Percentiles rank a stretch among this genome's conserved stretches.
phyloP scores from a whole-genome alignment of 2,888 invertebrate species.

The Phortica okadai region DNA sequence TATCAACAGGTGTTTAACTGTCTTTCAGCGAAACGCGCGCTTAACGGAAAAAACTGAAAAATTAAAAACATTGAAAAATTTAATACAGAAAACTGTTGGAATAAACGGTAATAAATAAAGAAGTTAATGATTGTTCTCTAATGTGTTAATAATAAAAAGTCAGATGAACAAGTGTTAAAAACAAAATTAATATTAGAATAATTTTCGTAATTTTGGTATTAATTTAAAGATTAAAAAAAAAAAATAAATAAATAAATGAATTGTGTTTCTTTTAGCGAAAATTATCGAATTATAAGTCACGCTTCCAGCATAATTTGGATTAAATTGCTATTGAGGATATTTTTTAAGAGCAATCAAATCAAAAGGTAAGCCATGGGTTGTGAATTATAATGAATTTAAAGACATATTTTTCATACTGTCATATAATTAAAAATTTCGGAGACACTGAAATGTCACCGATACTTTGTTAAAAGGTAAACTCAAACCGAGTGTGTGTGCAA shows the following conservation, averaged over 20 bases:
- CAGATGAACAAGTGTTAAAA: slow-evolving; percentile 46
- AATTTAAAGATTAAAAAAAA: slow-evolving; percentile 39
- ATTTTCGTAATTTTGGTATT: slow-evolving; percentile 33
- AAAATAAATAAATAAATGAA: neutral
- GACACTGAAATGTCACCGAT: neutral
- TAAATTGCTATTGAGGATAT: slow-evolving; percentile 22
- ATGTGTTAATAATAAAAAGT: slow-evolving; percentile 46
- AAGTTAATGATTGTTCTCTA: slow-evolving; percentile 39
- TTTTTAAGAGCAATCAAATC: slow-evolving; percentile 10
- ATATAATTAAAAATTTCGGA: neutral
- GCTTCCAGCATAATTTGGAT: slow-evolving; percentile 28
- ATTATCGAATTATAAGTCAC: slow-evolving; percentile 20
- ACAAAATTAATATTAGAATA: slow-evolving; percentile 35
- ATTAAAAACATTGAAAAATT: slow-evolving; percentile 49
- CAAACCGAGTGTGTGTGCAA: slow-evolving; percentile 52
- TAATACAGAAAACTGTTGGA: slow-evolving; percentile 9
- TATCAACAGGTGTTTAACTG: slow-evolving; percentile 66
- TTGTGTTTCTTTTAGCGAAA: slow-evolving; percentile 19
- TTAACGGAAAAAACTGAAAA: slow-evolving; percentile 21
- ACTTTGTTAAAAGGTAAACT: slow-evolving; percentile 40
- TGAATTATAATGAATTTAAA: neutral
- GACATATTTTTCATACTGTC: neutral
- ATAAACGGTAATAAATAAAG: slow-evolving; percentile 40
- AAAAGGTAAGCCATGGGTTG: slow-evolving; percentile 8
- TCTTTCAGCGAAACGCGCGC: slow-evolving; percentile 47